A percentile compares a stretch with the other conserved stretches of the same genome.
phyloP scores from a whole-genome alignment of 1,140 invertebrate genomes.

The Macrobrachium rosenbergii region DNA sequence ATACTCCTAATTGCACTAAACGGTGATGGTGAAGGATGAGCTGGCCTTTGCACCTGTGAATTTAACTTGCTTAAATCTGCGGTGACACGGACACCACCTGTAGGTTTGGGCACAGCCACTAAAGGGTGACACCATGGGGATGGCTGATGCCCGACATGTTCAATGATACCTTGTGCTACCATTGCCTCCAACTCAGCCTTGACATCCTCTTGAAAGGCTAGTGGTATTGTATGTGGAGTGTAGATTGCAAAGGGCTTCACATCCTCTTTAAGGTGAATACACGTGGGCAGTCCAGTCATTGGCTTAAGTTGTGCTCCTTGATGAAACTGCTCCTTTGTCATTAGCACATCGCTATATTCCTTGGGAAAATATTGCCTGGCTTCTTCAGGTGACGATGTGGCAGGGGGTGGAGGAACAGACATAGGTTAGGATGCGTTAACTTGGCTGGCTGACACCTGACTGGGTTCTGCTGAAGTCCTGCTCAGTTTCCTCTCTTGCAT shows the following conservation, averaged over 20 bases:
- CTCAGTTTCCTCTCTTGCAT: too few species aligned
- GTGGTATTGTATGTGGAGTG: too few species aligned
- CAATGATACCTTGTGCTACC: constrained; percentile 15
- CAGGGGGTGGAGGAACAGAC: too few species aligned
- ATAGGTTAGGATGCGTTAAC: too few species aligned
- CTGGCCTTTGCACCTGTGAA: too few species aligned
- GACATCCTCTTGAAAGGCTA: constrained; percentile 10
- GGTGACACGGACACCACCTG: constrained; percentile 6
- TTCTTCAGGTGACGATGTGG: neutral
- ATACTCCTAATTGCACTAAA: too few species aligned
- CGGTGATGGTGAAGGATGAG: too few species aligned
- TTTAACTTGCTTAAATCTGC: neutral
- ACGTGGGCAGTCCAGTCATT: constrained; percentile 6
- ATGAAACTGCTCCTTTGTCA: neutral
- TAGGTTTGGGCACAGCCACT: constrained; percentile 10
- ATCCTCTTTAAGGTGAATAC: neutral
- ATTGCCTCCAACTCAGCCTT: too few species aligned
- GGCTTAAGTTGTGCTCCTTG: neutral
- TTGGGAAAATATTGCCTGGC: neutral
- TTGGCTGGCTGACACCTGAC: too few species aligned
- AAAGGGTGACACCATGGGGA: constrained; percentile 24
- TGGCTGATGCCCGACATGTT: neutral
- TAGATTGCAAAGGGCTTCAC: constrained; percentile 9
- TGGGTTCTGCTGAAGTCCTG: too few species aligned
- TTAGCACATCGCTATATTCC: constrained; percentile 23